Conservation (phyloP, 2,888 invertebrate genomes). For the Eupeodes luniger region DNA sequence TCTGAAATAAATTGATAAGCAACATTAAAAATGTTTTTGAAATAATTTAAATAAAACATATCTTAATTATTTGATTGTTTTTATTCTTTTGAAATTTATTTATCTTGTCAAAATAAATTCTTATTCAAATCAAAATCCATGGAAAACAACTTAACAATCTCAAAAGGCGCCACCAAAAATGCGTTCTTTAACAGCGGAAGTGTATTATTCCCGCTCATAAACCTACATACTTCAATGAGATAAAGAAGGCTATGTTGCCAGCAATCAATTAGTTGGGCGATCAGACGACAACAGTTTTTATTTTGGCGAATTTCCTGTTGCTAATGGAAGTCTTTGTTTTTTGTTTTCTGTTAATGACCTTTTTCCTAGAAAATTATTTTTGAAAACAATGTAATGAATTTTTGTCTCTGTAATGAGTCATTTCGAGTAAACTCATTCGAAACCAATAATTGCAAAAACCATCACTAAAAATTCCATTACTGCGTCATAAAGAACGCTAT, state of each 20-base stretch:
- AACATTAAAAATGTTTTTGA: too few relatives aligned
- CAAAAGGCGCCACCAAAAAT: slow-evolving; percentile 51
- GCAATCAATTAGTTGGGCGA: slow-evolving; percentile 29
- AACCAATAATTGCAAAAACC: not conserved
- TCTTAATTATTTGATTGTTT: too few relatives aligned
- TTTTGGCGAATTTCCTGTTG: slow-evolving; percentile 53
- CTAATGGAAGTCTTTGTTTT: slow-evolving; percentile 53
- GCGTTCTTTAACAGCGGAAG: slow-evolving; percentile 50
- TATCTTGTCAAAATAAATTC: too few relatives aligned
- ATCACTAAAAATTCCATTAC: slow-evolving; percentile 5
- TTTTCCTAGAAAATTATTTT: slow-evolving; percentile 23
- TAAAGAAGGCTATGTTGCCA: not conserved
- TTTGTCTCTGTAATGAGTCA: slow-evolving; percentile 3
- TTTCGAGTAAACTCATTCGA: not conserved
- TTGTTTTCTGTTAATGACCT: slow-evolving; percentile 16
- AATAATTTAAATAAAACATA: too few relatives aligned
- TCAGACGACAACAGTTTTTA: not conserved
- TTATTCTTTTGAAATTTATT: too few relatives aligned
- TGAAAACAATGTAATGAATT: slow-evolving; percentile 1
- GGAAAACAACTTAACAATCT: not conserved
- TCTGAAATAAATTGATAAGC: too few relatives aligned
- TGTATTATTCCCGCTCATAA: not conserved
- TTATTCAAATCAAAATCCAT: too few relatives aligned
- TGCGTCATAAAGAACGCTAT: slow-evolving; percentile 11
- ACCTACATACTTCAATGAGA: slow-evolving; percentile 9